phyloP scores from a whole-genome alignment of 2,797 vertebrate genomes.

The Melanotaenia trifasciata region DNA sequence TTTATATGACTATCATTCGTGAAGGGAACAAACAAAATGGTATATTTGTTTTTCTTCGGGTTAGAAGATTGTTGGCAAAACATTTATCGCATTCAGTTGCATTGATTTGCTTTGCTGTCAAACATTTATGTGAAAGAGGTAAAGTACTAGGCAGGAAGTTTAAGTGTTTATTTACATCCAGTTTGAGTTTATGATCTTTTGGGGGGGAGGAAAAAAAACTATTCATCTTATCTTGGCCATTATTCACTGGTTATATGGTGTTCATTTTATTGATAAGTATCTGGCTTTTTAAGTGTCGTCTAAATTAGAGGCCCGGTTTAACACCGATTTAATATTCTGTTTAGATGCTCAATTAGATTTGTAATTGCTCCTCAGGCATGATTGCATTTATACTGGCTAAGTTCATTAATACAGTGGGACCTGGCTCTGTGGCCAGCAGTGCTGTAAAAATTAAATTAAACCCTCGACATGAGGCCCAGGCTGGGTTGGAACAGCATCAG shows the following conservation, averaged over 20 bases:
- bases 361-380: conserved; percentile 82
- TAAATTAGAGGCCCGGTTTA: conserved; percentile 77
- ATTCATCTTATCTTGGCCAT: conserved; percentile 28
- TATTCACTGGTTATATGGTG: conserved; percentile 54
- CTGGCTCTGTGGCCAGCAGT: conserved; percentile 70
- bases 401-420: conserved; percentile 80
- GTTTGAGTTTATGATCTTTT: conserved; percentile 32
- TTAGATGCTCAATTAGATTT: conserved; percentile 84
- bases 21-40: neutral
- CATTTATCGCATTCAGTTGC: neutral
- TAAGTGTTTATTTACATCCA: conserved; percentile 15
- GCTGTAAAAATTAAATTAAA: conserved; percentile 81
- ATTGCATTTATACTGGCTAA: conserved; percentile 79
- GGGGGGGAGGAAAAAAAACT: neutral
- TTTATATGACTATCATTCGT: neutral
- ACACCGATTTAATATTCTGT: conserved; percentile 80
- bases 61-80: neutral
- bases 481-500: conserved; percentile 45
- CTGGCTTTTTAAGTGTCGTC: conserved; percentile 78
- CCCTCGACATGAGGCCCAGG: conserved; percentile 47
- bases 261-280: conserved; percentile 74
- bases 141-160: too few species aligned
- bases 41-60: neutral
- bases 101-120: too few species aligned
- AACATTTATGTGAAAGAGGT: too few species aligned